These are phyloP conservation scores for Silurus glanis DNA, from an alignment of 2,113 vertebrate genomes.

Conservation along the genomic window DNA sequence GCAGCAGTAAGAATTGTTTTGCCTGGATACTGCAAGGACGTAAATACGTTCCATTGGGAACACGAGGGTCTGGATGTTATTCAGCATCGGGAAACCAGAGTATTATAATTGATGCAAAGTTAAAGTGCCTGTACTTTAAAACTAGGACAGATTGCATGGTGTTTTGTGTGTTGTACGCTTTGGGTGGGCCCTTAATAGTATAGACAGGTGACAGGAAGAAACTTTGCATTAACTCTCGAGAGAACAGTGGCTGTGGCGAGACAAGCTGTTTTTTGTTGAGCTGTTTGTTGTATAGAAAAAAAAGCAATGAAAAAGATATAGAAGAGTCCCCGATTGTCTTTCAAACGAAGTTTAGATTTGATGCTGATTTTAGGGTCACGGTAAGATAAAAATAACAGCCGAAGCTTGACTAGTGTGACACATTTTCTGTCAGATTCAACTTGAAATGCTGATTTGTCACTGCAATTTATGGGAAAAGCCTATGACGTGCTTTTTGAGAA, in stretches of 20 bases:
- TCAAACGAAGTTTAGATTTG: slow-evolving; percentile 17
- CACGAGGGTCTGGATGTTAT: neutral
- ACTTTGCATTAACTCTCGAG: slow-evolving; percentile 9
- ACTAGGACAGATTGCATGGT: slow-evolving; percentile 20
- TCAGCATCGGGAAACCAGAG: neutral
- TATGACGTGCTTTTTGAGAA: neutral
- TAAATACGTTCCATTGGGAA: slow-evolving; percentile 31
- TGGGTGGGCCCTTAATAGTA: neutral
- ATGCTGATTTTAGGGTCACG: neutral
- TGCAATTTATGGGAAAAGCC: neutral
- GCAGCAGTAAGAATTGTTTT: slow-evolving; percentile 16
- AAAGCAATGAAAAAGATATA: slow-evolving; percentile 26
- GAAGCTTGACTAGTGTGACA: slow-evolving; percentile 21
- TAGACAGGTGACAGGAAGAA: slow-evolving; percentile 24
- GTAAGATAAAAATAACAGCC: neutral
- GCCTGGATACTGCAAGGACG: slow-evolving; percentile 7
- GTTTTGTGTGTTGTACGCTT: neutral
- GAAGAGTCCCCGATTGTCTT: slow-evolving; percentile 21
- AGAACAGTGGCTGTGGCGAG: slow-evolving; percentile 12
- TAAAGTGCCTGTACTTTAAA: neutral
- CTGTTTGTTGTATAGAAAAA: slow-evolving; percentile 30
- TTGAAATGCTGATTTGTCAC: neutral
- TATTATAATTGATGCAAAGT: slow-evolving; percentile 7
- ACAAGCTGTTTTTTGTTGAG: slow-evolving; percentile 1
- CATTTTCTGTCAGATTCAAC: slow-evolving; percentile 9